A percentile compares a stretch with the other conserved stretches of the same genome.
Conservation (phyloP, 1,140 invertebrate species). For the Bactericera cockerelli region DNA sequence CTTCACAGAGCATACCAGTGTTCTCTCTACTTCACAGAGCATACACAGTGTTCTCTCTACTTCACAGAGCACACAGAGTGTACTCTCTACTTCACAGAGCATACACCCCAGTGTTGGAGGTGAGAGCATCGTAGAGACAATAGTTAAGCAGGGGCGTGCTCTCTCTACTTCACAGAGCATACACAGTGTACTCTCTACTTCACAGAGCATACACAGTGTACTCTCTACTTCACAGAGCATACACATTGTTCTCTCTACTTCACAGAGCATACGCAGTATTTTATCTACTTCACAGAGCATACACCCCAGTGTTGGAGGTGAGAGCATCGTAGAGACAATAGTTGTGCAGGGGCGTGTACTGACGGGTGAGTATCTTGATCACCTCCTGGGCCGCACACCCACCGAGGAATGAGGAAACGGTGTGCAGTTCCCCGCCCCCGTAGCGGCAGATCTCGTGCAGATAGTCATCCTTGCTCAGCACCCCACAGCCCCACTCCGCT, state of each 20-base stretch:
- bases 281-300: constrained; percentile 37
- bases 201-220: too few species aligned
- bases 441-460: constrained; percentile 90
- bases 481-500: constrained; percentile 66
- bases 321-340: constrained; percentile 93
- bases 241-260: too few species aligned
- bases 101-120: constrained; percentile 67
- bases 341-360: constrained; percentile 93
- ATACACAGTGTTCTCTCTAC: too few species aligned
- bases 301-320: constrained; percentile 65
- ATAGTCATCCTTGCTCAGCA: constrained; percentile 75
- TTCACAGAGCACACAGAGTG: too few species aligned
- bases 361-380: constrained; percentile 93
- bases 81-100: constrained; percentile 37
- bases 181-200: too few species aligned
- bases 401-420: constrained; percentile 84
- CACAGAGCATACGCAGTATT: too few species aligned
- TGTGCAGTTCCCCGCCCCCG: constrained; percentile 86
- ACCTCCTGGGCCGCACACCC: constrained; percentile 90
- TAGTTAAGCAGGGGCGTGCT: constrained; percentile 89
- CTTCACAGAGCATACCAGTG: too few species aligned
- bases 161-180: too few species aligned
- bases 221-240: too few species aligned
- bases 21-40: too few species aligned
- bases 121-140: constrained; percentile 89